A percentile compares a stretch with the other conserved stretches of the same genome.
phyloP scores from a whole-genome alignment of 1,140 invertebrate species.

The Drosophila pallidifrons region DNA sequence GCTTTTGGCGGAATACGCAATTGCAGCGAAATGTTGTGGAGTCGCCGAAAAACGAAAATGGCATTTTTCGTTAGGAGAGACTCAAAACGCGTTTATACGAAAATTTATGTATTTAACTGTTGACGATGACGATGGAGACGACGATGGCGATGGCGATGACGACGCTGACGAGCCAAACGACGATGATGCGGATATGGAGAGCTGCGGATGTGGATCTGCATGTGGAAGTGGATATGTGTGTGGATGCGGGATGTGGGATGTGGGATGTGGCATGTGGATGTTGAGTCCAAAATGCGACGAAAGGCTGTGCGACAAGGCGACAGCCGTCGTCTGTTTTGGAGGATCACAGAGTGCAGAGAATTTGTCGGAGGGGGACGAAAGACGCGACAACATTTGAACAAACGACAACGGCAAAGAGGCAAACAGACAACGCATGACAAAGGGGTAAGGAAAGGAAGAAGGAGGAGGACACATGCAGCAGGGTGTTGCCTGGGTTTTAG shows the following conservation, averaged over 20 bases:
- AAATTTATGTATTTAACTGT: conserved; percentile 83
- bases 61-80: conserved; percentile 41
- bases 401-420: conserved; percentile 49
- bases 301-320: conserved; percentile 68
- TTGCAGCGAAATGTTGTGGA: conserved; percentile 17
- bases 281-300: conserved; percentile 70
- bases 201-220: conserved; percentile 15
- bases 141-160: conserved; percentile 58
- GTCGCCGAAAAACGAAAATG: conserved; percentile 43
- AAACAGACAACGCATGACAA: conserved; percentile 64
- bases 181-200: conserved; percentile 68
- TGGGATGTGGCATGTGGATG: conserved; percentile 4
- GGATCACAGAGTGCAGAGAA: not conserved
- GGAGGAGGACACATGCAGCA: not conserved
- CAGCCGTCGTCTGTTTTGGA: conserved; percentile 4
- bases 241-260: conserved; percentile 13
- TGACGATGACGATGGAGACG: conserved; percentile 76
- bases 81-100: conserved; percentile 82
- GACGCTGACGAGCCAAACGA: conserved; percentile 74
- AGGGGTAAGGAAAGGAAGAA: conserved; percentile 14
- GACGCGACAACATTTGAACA: conserved; percentile 65
- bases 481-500: conserved; percentile 20
- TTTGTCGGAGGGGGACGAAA: conserved; percentile 35
- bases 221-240: conserved; percentile 16
- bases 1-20: conserved; percentile 15